Evolutionary conservation across 2,888 invertebrate genomes (phyloP).

Genomic region (Amphipoea lucens): DNA sequence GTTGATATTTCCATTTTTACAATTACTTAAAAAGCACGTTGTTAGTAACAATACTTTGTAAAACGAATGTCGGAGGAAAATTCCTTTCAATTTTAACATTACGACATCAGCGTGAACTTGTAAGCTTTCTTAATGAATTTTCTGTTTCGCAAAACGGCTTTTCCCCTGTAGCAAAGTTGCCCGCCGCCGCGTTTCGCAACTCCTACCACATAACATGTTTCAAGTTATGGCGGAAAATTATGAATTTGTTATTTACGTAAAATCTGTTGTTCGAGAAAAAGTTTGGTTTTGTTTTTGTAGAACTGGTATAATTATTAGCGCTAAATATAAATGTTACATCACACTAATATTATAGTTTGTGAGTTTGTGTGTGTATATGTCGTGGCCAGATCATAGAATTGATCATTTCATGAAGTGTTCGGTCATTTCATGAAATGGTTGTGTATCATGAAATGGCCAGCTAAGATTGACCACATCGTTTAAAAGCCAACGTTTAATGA

Average conservation of each 20-base stretch:
- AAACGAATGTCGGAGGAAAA: conserved; percentile 2
- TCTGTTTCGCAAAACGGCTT: conserved; percentile 31
- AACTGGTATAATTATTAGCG: not conserved
- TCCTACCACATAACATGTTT: not conserved
- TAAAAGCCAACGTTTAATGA: too few relatives aligned
- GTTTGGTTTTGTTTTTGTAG: conserved; percentile 10
- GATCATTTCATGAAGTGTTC: too few relatives aligned
- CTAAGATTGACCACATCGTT: too few relatives aligned
- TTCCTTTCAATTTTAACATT: conserved; percentile 43
- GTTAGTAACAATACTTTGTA: conserved; percentile 5
- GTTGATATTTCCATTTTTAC: conserved; percentile 1
- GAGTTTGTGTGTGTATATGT: too few relatives aligned
- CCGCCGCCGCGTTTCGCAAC: conserved; percentile 18
- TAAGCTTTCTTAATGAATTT: conserved; percentile 54
- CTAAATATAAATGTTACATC: conserved; percentile 13
- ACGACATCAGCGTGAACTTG: conserved; percentile 39
- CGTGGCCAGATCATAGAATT: too few relatives aligned
- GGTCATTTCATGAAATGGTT: too few relatives aligned
- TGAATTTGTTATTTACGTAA: not conserved
- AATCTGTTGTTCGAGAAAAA: conserved; percentile 18
- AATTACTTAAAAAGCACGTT: conserved; percentile 7
- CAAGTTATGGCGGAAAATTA: conserved; percentile 7
- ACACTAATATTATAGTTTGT: too few relatives aligned
- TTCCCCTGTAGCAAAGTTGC: conserved; percentile 3
- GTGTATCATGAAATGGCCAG: too few relatives aligned